These are phyloP conservation scores for Centruroides sculpturatus DNA, from an alignment of 1,140 invertebrate genomes.

Conservation along the genomic window DNA sequence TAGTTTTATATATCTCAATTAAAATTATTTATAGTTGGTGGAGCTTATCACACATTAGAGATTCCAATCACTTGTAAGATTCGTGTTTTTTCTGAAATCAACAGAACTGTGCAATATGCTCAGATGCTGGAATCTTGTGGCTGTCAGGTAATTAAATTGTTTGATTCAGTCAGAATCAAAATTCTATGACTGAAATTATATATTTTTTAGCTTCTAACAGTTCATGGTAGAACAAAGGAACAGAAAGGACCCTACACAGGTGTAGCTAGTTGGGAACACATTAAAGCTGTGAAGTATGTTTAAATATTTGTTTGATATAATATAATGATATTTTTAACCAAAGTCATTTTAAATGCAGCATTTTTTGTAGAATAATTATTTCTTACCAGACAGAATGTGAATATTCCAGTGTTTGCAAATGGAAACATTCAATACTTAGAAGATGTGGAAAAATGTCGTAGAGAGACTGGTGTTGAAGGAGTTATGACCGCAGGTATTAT, in stretches of 20 bases:
- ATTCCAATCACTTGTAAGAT: slow-evolving; percentile 94
- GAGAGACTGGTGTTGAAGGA: slow-evolving; percentile 71
- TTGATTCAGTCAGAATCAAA: background rate
- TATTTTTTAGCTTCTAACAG: slow-evolving; percentile 52
- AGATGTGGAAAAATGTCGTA: slow-evolving; percentile 73
- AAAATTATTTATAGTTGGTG: slow-evolving; percentile 28
- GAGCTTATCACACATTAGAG: slow-evolving; percentile 39
- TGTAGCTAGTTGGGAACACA: slow-evolving; percentile 84
- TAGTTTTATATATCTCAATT: no score
- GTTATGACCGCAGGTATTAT: slow-evolving; percentile 38
- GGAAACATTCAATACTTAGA: slow-evolving; percentile 88
- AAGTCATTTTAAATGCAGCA: background rate
- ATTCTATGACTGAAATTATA: no score
- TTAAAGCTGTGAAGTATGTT: slow-evolving; percentile 69
- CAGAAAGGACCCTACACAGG: slow-evolving; percentile 92
- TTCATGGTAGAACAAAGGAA: slow-evolving; percentile 90
- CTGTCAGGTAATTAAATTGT: slow-evolving; percentile 40
- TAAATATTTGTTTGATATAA: slow-evolving; percentile 6
- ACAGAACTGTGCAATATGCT: slow-evolving; percentile 81
- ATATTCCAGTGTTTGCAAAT: slow-evolving; percentile 91
- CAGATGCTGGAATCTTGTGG: slow-evolving; percentile 88
- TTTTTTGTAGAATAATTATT: slow-evolving; percentile 1
- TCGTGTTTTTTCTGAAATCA: slow-evolving; percentile 71
- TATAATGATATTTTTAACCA: background rate
- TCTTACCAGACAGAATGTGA: slow-evolving; percentile 53